phyloP scores from a whole-genome alignment of 1,140 invertebrate species.

The Atta cephalotes region DNA sequence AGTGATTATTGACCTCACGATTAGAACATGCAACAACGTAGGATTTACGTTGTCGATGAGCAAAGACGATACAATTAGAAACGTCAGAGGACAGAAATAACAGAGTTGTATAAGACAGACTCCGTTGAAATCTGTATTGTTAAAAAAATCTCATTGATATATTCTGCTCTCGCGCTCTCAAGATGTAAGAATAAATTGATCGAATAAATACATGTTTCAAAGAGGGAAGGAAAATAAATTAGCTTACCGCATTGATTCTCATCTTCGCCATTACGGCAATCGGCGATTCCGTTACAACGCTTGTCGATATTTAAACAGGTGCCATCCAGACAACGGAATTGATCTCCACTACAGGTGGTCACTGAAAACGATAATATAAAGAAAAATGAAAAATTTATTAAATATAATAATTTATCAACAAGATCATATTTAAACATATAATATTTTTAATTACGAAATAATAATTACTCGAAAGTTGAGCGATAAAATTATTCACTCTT shows the following conservation, averaged over 20 bases:
- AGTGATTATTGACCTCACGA: constrained; percentile 38
- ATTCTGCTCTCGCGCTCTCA: not conserved
- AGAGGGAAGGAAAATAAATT: not conserved
- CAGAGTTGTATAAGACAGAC: not conserved
- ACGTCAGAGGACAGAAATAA: not conserved
- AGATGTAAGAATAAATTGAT: not conserved
- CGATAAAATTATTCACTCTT: not conserved
- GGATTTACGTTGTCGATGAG: not conserved
- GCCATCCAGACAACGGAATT: constrained; percentile 88
- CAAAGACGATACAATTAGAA: not conserved
- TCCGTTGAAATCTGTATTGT: constrained; percentile 25
- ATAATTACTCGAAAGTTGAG: not conserved
- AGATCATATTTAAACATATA: not conserved
- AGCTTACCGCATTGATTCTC: constrained; percentile 88
- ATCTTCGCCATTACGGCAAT: constrained; percentile 89
- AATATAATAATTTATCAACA: not conserved
- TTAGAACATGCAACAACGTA: constrained; percentile 1
- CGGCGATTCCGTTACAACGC: constrained; percentile 88
- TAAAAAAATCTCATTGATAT: not conserved
- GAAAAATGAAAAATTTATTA: not conserved
- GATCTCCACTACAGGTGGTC: constrained; percentile 84
- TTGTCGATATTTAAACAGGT: constrained; percentile 89
- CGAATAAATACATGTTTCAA: not conserved
- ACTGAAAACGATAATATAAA: constrained; percentile 77
- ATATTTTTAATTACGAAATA: not conserved